Conservation (phyloP, 2,797 vertebrate genomes). For the Chelidonichthys spinosus region DNA sequence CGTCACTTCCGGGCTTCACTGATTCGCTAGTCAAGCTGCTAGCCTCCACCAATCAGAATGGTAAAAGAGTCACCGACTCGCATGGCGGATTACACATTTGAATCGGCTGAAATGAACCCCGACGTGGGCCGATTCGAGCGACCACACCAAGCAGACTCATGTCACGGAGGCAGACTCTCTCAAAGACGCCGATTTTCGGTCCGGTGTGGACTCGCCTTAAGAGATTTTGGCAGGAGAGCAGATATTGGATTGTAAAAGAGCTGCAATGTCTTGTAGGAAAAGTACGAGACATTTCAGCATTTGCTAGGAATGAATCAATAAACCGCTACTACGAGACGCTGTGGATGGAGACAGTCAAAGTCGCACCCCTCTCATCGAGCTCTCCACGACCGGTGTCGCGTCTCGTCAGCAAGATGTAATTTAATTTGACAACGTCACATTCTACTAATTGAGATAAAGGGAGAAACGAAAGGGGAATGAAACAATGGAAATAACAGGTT, state of each 20-base stretch:
- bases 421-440: slow-evolving; percentile 65
- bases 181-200: no score
- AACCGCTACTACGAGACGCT: slow-evolving; percentile 31
- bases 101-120: no score
- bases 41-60: no score
- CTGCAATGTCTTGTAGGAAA: slow-evolving; percentile 14
- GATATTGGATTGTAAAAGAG: slow-evolving; percentile 22
- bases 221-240: slow-evolving; percentile 18
- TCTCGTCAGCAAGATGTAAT: slow-evolving; percentile 61
- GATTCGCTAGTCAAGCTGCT: no score
- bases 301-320: slow-evolving; percentile 47
- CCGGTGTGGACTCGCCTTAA: no score
- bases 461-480: slow-evolving; percentile 26
- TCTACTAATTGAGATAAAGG: slow-evolving; percentile 58
- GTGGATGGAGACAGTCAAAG: slow-evolving; percentile 24
- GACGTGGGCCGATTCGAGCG: no score
- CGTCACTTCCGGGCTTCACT: no score
- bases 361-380: slow-evolving; percentile 36
- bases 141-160: no score
- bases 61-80: no score
- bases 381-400: slow-evolving; percentile 43
- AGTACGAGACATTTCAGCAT: slow-evolving; percentile 23
- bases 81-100: no score
- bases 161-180: no score
- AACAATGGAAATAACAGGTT: slow-evolving; percentile 35